Evolutionary conservation across 2,113 vertebrate genomes (phyloP), one percentile per base, ranked within the genome.

Genomic region (Neotoma lepida): DNA sequence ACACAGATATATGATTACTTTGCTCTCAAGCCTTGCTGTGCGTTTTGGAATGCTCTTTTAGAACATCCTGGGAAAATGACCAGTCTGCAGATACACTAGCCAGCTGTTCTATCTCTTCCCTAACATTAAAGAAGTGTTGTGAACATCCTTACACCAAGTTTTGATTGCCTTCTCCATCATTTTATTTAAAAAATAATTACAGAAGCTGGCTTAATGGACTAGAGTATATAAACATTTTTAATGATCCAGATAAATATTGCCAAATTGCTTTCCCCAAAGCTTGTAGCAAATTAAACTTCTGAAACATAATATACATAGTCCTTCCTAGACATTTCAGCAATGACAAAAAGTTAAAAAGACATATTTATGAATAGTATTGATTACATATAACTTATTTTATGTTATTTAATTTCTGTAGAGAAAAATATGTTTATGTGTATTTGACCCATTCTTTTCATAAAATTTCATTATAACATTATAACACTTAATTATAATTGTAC

Each of bases 141-240:
- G 24, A 92, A 51, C 15, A 46, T 46, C 49, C 85, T 95, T 80
- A 90, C 68, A 84, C 7, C 2, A 80, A 95, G 28, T 92, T 89
- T 88, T 85, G 49, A 94, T 92, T 94, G 58, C 77, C 54, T 96
- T 96, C 17, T 56, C 44, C 22, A 92, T 94, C 33, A 94, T 86
- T 94, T 95, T 92, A 96, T 61, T 92, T 92, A 85, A 96, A 95
- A 89, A 88, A 94, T 96, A 96, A 94, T 96, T 94, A 96, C 70
- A 90, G 95, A 64, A 95, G 33, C 18, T 64, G 28, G 14, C 71
- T 91, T 96, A 96, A 96, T 88, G 77, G 70, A 88, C 91, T 92
- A 58, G 22, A 94, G 76, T 88, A 88, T 81, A 96, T 96, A 94
- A 95, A 94, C 77, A 90, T 77, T 92, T 92, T 96, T 96, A 94